Conservation (phyloP, 2,888 invertebrate species). For the Agrotis exclamationis region DNA sequence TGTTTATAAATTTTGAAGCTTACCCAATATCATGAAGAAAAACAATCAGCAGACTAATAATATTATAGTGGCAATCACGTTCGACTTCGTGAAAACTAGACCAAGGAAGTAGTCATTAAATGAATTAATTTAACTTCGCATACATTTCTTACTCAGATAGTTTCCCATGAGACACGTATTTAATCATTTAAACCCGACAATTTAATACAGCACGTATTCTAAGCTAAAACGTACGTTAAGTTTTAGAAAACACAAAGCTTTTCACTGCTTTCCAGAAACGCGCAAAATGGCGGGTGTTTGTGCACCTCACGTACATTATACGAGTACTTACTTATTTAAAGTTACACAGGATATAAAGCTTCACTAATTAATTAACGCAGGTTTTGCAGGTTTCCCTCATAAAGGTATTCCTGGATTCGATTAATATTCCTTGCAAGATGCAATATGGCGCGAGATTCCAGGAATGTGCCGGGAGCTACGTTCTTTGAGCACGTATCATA, state of each 20-base stretch:
- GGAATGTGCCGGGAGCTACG: not conserved
- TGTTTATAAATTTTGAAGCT: too few relatives aligned
- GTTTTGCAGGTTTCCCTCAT: slow-evolving; percentile 14
- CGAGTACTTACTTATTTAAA: slow-evolving; percentile 43
- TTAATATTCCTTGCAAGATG: slow-evolving; percentile 31
- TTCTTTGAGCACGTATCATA: slow-evolving; percentile 30
- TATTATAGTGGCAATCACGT: too few relatives aligned
- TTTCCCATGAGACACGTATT: not conserved
- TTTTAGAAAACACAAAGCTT: slow-evolving; percentile 28
- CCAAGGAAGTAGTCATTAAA: not conserved
- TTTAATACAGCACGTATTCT: slow-evolving; percentile 2
- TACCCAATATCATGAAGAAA: too few relatives aligned
- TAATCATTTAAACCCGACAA: not conserved
- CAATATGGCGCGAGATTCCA: slow-evolving; percentile 17
- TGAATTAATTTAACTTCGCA: not conserved
- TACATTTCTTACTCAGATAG: not conserved
- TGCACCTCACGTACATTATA: slow-evolving; percentile 19
- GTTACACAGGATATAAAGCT: slow-evolving; percentile 16
- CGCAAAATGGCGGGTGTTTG: slow-evolving; percentile 28
- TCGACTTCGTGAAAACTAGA: too few relatives aligned
- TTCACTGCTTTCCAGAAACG: not conserved
- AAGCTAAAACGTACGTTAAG: not conserved
- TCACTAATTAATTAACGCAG: slow-evolving; percentile 40
- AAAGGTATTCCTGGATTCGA: slow-evolving; percentile 14
- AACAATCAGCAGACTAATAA: too few relatives aligned